Evolutionary conservation across 2,113 vertebrate genomes (phyloP).

Genomic region (Podiceps cristatus): DNA sequence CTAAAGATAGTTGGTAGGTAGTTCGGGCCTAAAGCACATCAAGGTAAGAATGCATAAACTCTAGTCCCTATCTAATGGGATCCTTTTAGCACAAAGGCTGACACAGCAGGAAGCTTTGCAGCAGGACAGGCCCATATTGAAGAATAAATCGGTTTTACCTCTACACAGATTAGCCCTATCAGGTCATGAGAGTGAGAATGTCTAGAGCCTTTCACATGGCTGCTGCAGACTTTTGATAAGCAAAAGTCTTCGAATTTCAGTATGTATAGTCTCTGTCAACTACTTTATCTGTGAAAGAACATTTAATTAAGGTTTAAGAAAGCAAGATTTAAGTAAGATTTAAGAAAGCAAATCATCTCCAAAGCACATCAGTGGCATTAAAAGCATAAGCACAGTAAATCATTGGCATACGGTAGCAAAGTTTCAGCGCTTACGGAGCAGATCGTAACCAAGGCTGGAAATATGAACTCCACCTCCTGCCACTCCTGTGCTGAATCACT

Average conservation of each 20-base stretch:
- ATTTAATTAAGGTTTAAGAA: conserved; percentile 9
- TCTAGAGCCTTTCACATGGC: background rate
- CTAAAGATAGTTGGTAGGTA: background rate
- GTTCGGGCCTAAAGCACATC: background rate
- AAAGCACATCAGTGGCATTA: background rate
- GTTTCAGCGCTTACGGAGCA: background rate
- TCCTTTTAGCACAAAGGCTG: background rate
- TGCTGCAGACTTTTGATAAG: conserved; percentile 30
- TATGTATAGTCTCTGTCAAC: background rate
- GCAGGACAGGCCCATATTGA: background rate
- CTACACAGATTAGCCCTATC: background rate
- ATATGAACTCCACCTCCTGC: conserved; percentile 21
- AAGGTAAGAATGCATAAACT: conserved; percentile 17
- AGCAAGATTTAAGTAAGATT: background rate
- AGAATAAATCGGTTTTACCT: background rate
- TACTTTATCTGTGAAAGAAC: conserved; percentile 37
- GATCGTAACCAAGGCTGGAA: background rate
- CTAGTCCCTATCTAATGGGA: background rate
- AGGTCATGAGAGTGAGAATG: background rate
- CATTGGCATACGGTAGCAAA: background rate
- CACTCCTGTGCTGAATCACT: conserved; percentile 46
- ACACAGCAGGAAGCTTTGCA: background rate
- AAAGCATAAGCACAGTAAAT: conserved; percentile 14
- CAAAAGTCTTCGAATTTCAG: background rate
- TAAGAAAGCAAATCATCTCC: background rate